These are phyloP conservation scores for Stegophylla sp. DNA, from an alignment of 2,888 invertebrate species.

Conservation along the genomic window DNA sequence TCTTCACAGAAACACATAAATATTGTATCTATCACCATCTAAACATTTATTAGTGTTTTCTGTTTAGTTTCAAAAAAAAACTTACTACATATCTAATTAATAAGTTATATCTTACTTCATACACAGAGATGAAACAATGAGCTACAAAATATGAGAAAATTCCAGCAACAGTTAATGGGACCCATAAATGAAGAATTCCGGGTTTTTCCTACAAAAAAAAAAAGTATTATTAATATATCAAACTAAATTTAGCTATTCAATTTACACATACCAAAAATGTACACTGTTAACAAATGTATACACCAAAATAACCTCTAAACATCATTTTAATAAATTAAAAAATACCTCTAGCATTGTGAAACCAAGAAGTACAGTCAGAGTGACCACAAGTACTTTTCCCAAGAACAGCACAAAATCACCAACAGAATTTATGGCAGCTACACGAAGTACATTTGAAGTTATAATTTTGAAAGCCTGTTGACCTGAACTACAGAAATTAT, in stretches of 20 bases:
- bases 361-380: conserved; percentile 71
- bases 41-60: conserved; percentile 61
- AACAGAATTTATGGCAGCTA: conserved; percentile 77
- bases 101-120: conserved; percentile 69
- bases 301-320: too few relatives aligned
- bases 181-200: conserved; percentile 70
- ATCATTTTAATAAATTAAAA: not conserved
- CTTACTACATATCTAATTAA: not conserved
- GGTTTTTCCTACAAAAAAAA: conserved; percentile 66
- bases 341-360: conserved; percentile 70
- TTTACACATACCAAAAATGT: too few relatives aligned
- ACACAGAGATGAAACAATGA: conserved; percentile 76
- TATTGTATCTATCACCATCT: conserved; percentile 76
- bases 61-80: not conserved
- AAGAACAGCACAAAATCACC: conserved; percentile 76
- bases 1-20: conserved; percentile 77
- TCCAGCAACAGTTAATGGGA: conserved; percentile 71
- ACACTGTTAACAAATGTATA: too few relatives aligned
- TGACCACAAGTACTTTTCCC: conserved; percentile 73
- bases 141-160: conserved; percentile 75
- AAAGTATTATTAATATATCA: conserved; percentile 9
- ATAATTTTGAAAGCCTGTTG: conserved; percentile 71
- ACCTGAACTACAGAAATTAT: conserved; percentile 72
- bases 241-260: too few relatives aligned
- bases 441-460: conserved; percentile 71